Base-by-base conservation (phyloP, 2,113 vertebrate genomes). In the Sylvia atricapilla region DNA sequence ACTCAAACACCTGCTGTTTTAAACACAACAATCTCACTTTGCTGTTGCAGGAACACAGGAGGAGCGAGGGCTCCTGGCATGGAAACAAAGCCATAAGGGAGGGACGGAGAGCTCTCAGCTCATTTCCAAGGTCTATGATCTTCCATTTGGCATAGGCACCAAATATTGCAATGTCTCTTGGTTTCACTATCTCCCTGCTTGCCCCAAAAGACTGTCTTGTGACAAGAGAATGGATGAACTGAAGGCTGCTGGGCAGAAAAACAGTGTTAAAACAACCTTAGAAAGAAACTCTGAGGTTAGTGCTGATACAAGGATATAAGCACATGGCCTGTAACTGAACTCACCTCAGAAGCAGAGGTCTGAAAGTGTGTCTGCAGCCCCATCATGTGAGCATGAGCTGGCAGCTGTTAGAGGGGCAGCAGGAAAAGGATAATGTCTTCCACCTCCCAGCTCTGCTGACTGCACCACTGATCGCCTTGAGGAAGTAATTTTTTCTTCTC, bases 1-100 rank as follows among this genome's bases (percentile, higher is more conserved):
- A 41, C 44, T 67, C 1, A 0, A 82, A 63, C 15, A 82, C 5
- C 13, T 6, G 1, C 35, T 59, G 39, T 46, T 85, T n/a, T 37
- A 41, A 85, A 62, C 33, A 81, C 13, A 41, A 31, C 4, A 0
- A 27, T 74, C 30, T 95, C 16, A 66, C 41, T 88, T 59, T 79
- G 64, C 37, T 96, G 82, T 93, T 95, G 49, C 63, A 99, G 99
- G 99, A 83, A 98, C 98, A 30, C 98, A 96, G 91, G 97, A 98
- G 55, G 99, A 99, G 91, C 97, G 99, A 17, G 99, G 99, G 11
- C 97, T 99, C 39, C 68, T 98, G 64, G 96, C 98, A 0, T 99
- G 99, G 99, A 98, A 98, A 90, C 96, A 98, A n/a, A 96, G 95
- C 72, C 97, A 98, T 18, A 89, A 97, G 28, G 97, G 97, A 4